These are phyloP conservation scores for Limenitis camilla DNA, from an alignment of 2,888 invertebrate genomes.

Conservation along the genomic window DNA sequence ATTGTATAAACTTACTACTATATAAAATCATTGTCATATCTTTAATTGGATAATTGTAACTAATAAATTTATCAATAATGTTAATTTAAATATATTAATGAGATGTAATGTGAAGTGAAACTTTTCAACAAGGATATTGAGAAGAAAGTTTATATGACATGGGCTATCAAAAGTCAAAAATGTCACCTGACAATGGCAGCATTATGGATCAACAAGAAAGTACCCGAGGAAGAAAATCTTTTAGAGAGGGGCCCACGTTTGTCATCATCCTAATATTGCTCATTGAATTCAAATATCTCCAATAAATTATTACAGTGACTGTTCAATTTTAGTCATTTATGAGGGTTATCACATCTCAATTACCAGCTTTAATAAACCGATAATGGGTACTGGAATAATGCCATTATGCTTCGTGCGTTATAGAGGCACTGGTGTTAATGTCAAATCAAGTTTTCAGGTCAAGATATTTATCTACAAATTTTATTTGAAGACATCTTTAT, in stretches of 20 bases:
- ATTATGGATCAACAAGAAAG: constrained; percentile 16
- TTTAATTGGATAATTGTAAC: not conserved
- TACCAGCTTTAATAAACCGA: constrained; percentile 37
- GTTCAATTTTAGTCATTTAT: constrained; percentile 19
- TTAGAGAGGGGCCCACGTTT: constrained; percentile 22
- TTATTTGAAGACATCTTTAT: constrained; percentile 10
- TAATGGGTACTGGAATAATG: constrained; percentile 42
- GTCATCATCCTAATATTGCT: constrained; percentile 24
- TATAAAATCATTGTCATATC: not conserved
- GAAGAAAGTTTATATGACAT: constrained; percentile 22
- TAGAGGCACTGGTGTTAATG: constrained; percentile 65
- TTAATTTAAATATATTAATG: not conserved
- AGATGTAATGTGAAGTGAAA: constrained; percentile 28
- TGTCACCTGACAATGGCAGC: not conserved
- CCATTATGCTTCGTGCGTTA: constrained; percentile 38
- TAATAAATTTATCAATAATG: not conserved
- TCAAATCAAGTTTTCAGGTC: constrained; percentile 74
- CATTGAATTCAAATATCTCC: constrained; percentile 23
- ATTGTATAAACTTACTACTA: not conserved
- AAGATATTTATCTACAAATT: constrained; percentile 34
- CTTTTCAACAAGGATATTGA: constrained; percentile 22
- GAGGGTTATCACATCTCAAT: constrained; percentile 28
- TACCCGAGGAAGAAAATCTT: constrained; percentile 18
- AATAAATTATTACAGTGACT: constrained; percentile 21
- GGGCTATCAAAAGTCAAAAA: constrained; percentile 7